Percentiles rank a stretch among this genome's conserved stretches.
Evolutionary conservation across 2,797 vertebrate genomes (phyloP).

Genomic region (Cirrhinus mrigala): DNA sequence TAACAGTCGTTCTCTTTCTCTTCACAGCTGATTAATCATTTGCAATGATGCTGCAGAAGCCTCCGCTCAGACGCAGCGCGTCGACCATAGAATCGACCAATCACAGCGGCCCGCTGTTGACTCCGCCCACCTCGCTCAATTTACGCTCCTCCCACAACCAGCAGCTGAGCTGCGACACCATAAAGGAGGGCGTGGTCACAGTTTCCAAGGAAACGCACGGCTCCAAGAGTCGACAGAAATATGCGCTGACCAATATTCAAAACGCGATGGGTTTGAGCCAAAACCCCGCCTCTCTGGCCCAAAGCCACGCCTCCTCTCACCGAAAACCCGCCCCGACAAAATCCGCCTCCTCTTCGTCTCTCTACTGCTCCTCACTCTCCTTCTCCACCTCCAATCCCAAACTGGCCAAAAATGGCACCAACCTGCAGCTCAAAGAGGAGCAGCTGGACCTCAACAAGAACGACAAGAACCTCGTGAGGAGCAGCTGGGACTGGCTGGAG

Average conservation of each 20-base stretch:
- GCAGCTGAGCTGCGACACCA: constrained; percentile 88
- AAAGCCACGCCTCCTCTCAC: constrained; percentile 69
- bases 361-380: constrained; percentile 82
- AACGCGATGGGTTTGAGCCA: constrained; percentile 91
- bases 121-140: constrained; percentile 90
- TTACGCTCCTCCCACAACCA: constrained; percentile 96
- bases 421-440: constrained; percentile 94
- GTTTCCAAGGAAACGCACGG: constrained; percentile 81
- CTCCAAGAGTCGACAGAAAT: constrained; percentile 92
- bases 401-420: constrained; percentile 96
- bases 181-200: constrained; percentile 75
- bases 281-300: constrained; percentile 69
- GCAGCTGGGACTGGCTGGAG: constrained; percentile 88
- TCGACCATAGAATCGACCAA: constrained; percentile 86
- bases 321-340: constrained; percentile 78
- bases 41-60: constrained; percentile 88
- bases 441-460: constrained; percentile 91
- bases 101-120: constrained; percentile 78
- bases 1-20: background rate
- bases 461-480: constrained; percentile 74
- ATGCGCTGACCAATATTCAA: constrained; percentile 89
- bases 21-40: constrained; percentile 72
- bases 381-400: constrained; percentile 88
- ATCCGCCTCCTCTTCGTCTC: constrained; percentile 82
- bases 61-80: constrained; percentile 82